Conservation (phyloP, 2,797 vertebrate species). For the Bovichtus diacanthus region DNA sequence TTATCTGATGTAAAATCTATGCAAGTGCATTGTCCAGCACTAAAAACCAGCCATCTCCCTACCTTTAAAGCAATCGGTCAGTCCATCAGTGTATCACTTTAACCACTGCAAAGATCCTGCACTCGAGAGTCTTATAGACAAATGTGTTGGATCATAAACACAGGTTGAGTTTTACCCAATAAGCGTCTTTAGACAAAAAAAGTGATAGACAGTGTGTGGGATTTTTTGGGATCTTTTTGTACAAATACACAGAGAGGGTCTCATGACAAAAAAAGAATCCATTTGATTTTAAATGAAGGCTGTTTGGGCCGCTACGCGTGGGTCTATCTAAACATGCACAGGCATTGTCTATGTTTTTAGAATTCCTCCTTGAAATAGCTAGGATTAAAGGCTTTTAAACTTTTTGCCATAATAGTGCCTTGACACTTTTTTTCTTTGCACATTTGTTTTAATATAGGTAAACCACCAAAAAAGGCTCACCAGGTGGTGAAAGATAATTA, state of each 20-base stretch:
- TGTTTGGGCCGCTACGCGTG: too few species aligned
- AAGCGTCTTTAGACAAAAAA: not conserved
- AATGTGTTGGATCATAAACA: not conserved
- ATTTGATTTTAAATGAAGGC: not conserved
- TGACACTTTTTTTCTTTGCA: too few species aligned
- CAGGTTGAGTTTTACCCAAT: not conserved
- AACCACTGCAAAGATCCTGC: not conserved
- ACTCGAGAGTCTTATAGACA: not conserved
- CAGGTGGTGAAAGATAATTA: not conserved
- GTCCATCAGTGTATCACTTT: not conserved
- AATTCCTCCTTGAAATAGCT: too few species aligned
- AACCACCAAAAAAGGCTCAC: not conserved
- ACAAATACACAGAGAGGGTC: not conserved
- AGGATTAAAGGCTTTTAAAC: too few species aligned
- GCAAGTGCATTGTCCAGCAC: not conserved
- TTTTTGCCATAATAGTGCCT: too few species aligned
- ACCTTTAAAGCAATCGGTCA: not conserved
- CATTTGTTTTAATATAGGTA: not conserved
- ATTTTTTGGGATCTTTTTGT: not conserved
- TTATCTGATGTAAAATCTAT: not conserved
- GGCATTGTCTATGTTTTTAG: too few species aligned
- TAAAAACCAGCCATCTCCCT: not conserved
- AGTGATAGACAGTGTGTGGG: not conserved
- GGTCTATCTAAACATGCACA: too few species aligned
- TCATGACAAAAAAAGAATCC: not conserved